Evolutionary conservation across 2,797 vertebrate species (phyloP), one percentile per base, ranked within the genome.

Genomic region (Merluccius polli): DNA sequence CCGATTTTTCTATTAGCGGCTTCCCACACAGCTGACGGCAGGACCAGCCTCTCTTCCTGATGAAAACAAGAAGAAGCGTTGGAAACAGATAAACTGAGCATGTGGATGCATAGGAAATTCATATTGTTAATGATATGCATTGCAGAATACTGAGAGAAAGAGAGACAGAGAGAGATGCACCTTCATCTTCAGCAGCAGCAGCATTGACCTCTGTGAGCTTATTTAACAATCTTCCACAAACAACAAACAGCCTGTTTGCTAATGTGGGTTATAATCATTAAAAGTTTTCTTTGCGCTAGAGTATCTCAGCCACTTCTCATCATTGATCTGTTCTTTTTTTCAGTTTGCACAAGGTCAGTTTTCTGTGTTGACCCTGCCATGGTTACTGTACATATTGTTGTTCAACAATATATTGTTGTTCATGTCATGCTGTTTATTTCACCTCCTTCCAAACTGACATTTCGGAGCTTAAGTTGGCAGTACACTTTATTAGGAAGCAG

Each of bases 151-250:
- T 48, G 44, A 48, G 13, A 16, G 15, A 0, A 18, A 16, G 44
- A 6, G 44, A 48, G 44, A 73, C 75, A 41, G 70, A 16, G 73
- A 72, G 67, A 70, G 72, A 79, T 59, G 59, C n/a, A n/a, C 52
- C 52, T 13, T 18, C 41, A n/a, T 70, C 21, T 59, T 71, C 76
- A 70, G 33, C 73, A 78, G 78, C 13, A 1, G 78, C 68, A 65
- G 71, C 12, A 1, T 72, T 81, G 79, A 72, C 77, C 63, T 80
- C 67, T 12, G 68, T 32, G 63, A 84, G 79, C 79, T 71, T 81
- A 72, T 88, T 88, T 74, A 79, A 86, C 85, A 90, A 85, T 73
- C 73, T 13, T 80, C 79, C 79, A 77, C 84, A 16, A 52, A 21
- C 15, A 52, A 21, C 15, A 35, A 35, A 8, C 44, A 7, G 44